Base-by-base conservation (phyloP, 2,113 vertebrate species). In the Pycnonotus jocosus region DNA sequence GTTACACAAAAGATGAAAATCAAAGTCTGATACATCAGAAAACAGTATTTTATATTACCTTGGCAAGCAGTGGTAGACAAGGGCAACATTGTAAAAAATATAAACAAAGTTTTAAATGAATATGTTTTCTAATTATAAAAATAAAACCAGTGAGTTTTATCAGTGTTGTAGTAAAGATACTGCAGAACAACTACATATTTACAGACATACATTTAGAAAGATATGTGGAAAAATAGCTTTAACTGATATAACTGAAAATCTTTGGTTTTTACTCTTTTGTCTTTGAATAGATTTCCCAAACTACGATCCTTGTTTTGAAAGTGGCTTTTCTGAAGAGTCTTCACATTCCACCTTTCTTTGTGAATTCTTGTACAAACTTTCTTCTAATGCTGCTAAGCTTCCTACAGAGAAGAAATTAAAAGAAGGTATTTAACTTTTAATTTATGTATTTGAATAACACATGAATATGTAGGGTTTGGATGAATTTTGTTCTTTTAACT, bases 301-400 rank as follows among this genome's bases (percentile, higher is more conserved):
- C 90, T 97, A 98, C 72, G 98, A 99, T 69, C 95, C 91, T 92
- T 94, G 97, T 94, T 98, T 96, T 35, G 98, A 98, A 92, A 97
- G 94, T 60, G 88, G 96, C 48, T 97, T 97, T 70, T 95, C 91
- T 83, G 97, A 98, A 14, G 98, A 98, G 27, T 87, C 94, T 31
- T 94, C 97, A 10, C 97, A 95, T 76, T 95, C 97, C n/a, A 96
- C 93, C 66, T 99, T 99, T 96, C 98, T 99, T 94, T 99, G 98
- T 86, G 99, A 99, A 82, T 99, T 99, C 98, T 97, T 99, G 79
- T 99, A 99, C 95, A 98, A 98, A 95, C 97, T 98, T 90, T 95
- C 98, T 22, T 86, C 97, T n/a, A 97, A 96, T 83, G 92, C 93
- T 3, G 62, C 96, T 64, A 99, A 98, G 95, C 77, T 97, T 20